phyloP scores from a whole-genome alignment of 2,888 invertebrate genomes.

The Oscheius sp. region DNA sequence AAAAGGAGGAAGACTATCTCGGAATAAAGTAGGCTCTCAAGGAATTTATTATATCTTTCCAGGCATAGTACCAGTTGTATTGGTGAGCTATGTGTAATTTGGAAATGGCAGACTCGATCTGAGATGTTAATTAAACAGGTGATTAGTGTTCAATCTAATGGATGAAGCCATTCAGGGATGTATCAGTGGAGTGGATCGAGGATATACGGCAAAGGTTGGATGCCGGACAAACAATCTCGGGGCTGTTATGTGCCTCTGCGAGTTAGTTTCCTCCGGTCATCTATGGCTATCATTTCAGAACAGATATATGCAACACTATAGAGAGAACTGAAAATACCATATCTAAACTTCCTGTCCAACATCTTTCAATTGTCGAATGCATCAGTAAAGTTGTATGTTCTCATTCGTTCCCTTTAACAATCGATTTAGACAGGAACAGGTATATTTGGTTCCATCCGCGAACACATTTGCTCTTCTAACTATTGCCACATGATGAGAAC shows the following conservation, averaged over 20 bases:
- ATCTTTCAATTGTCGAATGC: conserved; percentile 47
- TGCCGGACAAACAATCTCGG: conserved; percentile 57
- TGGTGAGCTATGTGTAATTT: conserved; percentile 48
- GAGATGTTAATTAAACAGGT: conserved; percentile 46
- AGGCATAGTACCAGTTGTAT: conserved; percentile 44
- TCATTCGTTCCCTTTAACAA: neutral
- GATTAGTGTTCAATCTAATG: neutral
- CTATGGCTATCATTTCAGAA: neutral
- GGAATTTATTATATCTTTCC: neutral
- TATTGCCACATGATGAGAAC: conserved; percentile 59
- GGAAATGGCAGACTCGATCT: conserved; percentile 48
- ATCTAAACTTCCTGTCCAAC: conserved; percentile 40
- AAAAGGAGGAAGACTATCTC: conserved; percentile 23
- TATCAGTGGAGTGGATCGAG: conserved; percentile 50
- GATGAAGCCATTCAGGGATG: conserved; percentile 45
- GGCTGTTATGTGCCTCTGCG: conserved; percentile 61
- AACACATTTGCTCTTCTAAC: conserved; percentile 53
- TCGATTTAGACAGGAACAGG: conserved; percentile 38
- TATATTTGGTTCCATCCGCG: conserved; percentile 35
- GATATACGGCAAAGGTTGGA: conserved; percentile 50
- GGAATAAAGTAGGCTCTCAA: conserved; percentile 20
- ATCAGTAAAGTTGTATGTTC: conserved; percentile 36
- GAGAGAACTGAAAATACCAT: conserved; percentile 43
- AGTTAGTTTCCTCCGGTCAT: conserved; percentile 39
- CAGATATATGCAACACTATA: conserved; percentile 35